Evolutionary conservation across 2,113 vertebrate genomes (phyloP), one percentile per base, ranked within the genome.

Genomic region (Rhodinocichla rosea): DNA sequence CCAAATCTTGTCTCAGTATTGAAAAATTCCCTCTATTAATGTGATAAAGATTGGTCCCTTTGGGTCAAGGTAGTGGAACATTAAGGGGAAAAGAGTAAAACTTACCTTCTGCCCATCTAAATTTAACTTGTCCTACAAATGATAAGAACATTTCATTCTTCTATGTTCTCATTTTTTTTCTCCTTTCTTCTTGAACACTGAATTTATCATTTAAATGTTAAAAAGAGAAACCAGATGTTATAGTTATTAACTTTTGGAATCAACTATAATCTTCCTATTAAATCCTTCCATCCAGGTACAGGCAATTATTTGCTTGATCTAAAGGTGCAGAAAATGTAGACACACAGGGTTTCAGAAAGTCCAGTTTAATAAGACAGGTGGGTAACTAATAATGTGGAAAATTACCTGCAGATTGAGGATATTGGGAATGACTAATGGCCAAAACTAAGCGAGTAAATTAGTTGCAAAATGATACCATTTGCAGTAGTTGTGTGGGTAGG

Each of bases 311-410:
- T 98, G 97, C 97, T 98, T 98, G 97, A 98, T 98, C 97, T 98
- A 97, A 98, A 98, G 97, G 98, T 98, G 96, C 95, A 95, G 97
- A 98, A 98, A 98, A 97, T 97, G 97, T 97, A 97, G 98, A 97
- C 97, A 97, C 97, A 97, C 92, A 95, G 97, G 97, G 96, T 97
- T 98, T 98, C 94, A 92, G 96, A 98, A 98, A 98, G 98, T 98
- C 98, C 98, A 97, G 97, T 98, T 98, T 98, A 98, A 98, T 98
- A 98, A 98, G 98, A 98, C 98, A 98, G 98, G 98, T 98, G 98
- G 98, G 97, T 98, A 98, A 98, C 98, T 98, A 98, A 98, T 98
- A 98, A 98, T 98, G 98, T 98, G 98, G 98, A 98, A 98, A 98
- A 98, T 98, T 98, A 98, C 98, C 98, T 98, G 98, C 98, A 98